phyloP scores from a whole-genome alignment of 2,888 invertebrate genomes.

The Drosophila leonis region DNA sequence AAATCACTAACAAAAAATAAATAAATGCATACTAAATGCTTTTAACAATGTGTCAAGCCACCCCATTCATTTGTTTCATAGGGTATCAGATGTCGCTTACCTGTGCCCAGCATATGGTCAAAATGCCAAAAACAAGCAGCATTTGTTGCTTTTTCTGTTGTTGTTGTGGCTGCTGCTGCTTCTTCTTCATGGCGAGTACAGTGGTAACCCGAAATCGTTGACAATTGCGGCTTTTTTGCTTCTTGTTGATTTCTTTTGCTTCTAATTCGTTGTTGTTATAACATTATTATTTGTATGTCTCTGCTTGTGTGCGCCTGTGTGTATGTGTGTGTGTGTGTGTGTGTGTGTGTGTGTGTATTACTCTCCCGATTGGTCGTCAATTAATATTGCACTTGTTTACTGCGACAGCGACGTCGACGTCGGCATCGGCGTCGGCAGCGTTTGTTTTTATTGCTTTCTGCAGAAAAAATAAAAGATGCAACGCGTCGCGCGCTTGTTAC shows the following conservation, averaged over 20 bases:
- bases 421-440: constrained; percentile 17
- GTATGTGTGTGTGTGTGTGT: constrained; percentile 5
- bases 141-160: constrained; percentile 35
- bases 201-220: constrained; percentile 34
- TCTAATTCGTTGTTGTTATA: constrained; percentile 41
- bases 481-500: constrained; percentile 16
- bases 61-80: background rate
- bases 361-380: constrained; percentile 41
- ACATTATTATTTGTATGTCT: constrained; percentile 54
- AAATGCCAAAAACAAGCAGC: constrained; percentile 48
- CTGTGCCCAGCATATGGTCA: constrained; percentile 60
- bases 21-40: background rate
- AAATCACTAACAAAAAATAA: background rate
- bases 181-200: constrained; percentile 54
- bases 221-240: constrained; percentile 22
- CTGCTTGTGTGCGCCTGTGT: constrained; percentile 3
- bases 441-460: constrained; percentile 25
- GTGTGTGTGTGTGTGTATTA: constrained; percentile 13
- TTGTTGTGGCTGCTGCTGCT: constrained; percentile 20
- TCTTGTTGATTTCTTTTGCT: constrained; percentile 14
- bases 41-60: background rate
- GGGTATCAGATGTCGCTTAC: constrained; percentile 38
- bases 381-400: constrained; percentile 66
- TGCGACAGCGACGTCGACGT: constrained; percentile 11
- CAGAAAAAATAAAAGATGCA: constrained; percentile 32